phyloP scores from a whole-genome alignment of 2,113 vertebrate genomes.

The Plecotus auritus region DNA sequence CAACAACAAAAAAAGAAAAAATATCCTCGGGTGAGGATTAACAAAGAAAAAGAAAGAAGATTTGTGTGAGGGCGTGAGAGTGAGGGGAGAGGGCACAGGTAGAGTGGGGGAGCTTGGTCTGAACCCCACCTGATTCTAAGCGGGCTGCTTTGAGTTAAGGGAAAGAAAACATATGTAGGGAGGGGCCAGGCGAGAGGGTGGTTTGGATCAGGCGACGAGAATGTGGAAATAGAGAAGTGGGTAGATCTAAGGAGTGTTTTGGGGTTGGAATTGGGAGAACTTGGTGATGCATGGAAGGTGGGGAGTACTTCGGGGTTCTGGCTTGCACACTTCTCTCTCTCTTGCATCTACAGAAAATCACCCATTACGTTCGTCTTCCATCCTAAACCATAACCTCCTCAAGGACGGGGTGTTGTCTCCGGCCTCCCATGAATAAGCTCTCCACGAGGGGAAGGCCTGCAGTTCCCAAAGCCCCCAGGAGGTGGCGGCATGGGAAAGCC shows the following conservation, averaged over 20 bases:
- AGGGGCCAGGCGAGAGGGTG: too few species aligned
- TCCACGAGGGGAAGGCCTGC: not conserved
- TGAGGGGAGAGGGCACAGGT: not conserved
- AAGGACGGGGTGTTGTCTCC: accelerated
- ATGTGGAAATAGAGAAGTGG: not conserved
- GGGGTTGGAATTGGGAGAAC: not conserved
- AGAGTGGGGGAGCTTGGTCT: not conserved
- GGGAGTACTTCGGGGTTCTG: not conserved
- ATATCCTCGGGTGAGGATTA: too few species aligned
- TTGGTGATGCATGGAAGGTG: not conserved
- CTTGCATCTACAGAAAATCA: not conserved
- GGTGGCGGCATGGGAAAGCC: slow-evolving; percentile 42
- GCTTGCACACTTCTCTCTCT: not conserved
- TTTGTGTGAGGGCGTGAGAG: not conserved
- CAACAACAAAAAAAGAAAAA: too few species aligned
- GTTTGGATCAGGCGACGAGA: not conserved
- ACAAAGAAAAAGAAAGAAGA: too few species aligned
- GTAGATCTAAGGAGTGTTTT: not conserved
- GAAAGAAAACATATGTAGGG: not conserved
- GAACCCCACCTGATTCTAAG: not conserved
- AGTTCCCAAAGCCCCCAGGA: not conserved
- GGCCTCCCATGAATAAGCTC: not conserved
- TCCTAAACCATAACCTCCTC: not conserved
- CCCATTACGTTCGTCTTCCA: not conserved
- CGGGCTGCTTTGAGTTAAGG: not conserved